Evolutionary conservation across 1,140 invertebrate genomes (phyloP).

Genomic region (Zelostemma sp.): DNA sequence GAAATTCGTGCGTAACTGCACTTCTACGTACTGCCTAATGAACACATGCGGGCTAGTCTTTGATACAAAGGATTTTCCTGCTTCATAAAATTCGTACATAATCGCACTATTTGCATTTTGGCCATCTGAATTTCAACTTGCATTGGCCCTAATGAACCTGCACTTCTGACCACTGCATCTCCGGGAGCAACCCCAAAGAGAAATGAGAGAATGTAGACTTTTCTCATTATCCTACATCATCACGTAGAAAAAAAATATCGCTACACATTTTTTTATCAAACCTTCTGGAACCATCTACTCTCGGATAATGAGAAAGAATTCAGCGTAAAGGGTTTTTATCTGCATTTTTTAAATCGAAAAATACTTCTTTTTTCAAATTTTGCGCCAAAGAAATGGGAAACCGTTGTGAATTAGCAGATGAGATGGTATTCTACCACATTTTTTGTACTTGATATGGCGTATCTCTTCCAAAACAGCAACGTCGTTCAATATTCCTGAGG

Average conservation of each 20-base stretch:
- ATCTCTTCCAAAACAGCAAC: no score
- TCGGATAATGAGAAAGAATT: no score
- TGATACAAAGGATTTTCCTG: constrained; percentile 58
- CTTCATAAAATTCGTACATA: constrained; percentile 52
- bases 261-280: no score
- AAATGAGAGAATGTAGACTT: not conserved
- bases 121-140: constrained; percentile 55
- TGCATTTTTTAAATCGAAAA: no score
- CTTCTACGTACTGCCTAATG: constrained; percentile 60
- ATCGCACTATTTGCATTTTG: constrained; percentile 58
- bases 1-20: constrained; percentile 15
- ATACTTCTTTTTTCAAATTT: no score
- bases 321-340: no score
- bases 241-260: not conserved
- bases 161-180: constrained; percentile 20
- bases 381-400: no score
- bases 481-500: no score
- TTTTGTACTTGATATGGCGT: no score
- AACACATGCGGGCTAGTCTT: constrained; percentile 63
- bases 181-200: constrained; percentile 3
- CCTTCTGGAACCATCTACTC: no score
- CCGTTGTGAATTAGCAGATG: no score
- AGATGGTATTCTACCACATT: no score
- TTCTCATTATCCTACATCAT: not conserved
- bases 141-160: constrained; percentile 54